Percentiles rank a stretch among this genome's conserved stretches.
Conservation (phyloP, 2,797 vertebrate species). For the Karalla daura region DNA sequence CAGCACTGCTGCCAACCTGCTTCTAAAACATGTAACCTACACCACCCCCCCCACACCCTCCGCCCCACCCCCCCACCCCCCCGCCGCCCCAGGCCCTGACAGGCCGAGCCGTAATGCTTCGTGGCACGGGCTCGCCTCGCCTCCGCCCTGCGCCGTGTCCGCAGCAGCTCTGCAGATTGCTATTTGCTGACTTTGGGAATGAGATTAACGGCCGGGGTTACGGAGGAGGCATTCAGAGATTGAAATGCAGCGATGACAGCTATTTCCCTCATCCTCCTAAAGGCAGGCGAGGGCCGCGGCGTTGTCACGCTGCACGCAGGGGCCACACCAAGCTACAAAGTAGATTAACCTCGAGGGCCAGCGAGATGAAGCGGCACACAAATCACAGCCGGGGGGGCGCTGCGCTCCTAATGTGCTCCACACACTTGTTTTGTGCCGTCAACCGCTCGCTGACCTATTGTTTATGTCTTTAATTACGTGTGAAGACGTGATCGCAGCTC, state of each 20-base stretch:
- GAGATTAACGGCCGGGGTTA: constrained; percentile 74
- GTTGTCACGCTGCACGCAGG: constrained; percentile 54
- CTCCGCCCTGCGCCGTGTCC: constrained; percentile 63
- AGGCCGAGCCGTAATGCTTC: constrained; percentile 69
- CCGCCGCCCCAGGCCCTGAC: constrained; percentile 67
- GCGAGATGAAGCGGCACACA: constrained; percentile 56
- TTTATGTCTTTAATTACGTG: constrained; percentile 67
- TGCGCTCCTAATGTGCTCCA: constrained; percentile 55
- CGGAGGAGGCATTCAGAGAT: constrained; percentile 67
- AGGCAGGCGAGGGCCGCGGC: constrained; percentile 58
- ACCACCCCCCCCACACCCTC: constrained; percentile 39
- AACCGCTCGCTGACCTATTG: constrained; percentile 57
- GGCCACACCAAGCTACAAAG: constrained; percentile 58
- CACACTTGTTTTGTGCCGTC: constrained; percentile 46
- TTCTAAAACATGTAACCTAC: constrained; percentile 79
- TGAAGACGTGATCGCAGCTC: constrained; percentile 63
- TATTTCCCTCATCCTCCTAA: constrained; percentile 68
- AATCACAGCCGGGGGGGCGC: constrained; percentile 57
- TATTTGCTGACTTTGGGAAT: constrained; percentile 80
- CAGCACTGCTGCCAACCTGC: constrained; percentile 69
- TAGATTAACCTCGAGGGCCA: constrained; percentile 63
- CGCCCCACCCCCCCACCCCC: constrained; percentile 66
- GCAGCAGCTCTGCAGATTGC: constrained; percentile 71
- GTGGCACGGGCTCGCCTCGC: constrained; percentile 72
- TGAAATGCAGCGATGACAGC: constrained; percentile 74